A percentile compares a stretch with the other conserved stretches of the same genome.
Evolutionary conservation across 2,113 vertebrate species (phyloP).

Genomic region (Pygathrix nemaeus): DNA sequence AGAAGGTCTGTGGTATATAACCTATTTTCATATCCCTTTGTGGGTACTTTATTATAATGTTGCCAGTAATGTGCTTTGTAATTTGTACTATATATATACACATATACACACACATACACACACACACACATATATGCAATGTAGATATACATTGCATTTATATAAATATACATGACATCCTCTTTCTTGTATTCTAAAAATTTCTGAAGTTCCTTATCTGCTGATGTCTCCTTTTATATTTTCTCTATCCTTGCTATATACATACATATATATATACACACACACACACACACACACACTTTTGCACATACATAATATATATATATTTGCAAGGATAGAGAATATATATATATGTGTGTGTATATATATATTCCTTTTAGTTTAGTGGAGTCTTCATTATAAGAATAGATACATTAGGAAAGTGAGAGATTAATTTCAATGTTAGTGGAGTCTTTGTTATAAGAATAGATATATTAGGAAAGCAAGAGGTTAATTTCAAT

Average conservation of each 20-base stretch:
- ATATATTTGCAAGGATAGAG: no score
- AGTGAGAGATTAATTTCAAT: not conserved
- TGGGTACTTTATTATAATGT: not conserved
- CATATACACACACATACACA: no score
- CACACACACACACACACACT: no score
- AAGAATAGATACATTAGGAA: conserved; percentile 2
- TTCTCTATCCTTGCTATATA: not conserved
- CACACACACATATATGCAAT: not conserved
- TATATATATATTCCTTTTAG: not conserved
- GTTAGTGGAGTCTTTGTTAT: not conserved
- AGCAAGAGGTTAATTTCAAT: not conserved
- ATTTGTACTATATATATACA: no score
- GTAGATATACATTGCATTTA: not conserved
- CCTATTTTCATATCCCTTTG: not conserved
- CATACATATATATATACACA: no score
- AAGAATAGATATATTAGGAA: conserved; percentile 3
- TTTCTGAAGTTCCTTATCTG: not conserved
- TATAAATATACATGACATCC: not conserved
- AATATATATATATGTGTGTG: no score
- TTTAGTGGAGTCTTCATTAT: not conserved
- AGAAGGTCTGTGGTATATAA: not conserved
- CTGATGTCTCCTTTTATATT: not conserved
- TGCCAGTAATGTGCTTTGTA: not conserved
- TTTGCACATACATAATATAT: no score
- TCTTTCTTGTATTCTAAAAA: not conserved